These are phyloP conservation scores for Tachycineta bicolor DNA, from an alignment of 2,113 vertebrate genomes.

Conservation along the genomic window DNA sequence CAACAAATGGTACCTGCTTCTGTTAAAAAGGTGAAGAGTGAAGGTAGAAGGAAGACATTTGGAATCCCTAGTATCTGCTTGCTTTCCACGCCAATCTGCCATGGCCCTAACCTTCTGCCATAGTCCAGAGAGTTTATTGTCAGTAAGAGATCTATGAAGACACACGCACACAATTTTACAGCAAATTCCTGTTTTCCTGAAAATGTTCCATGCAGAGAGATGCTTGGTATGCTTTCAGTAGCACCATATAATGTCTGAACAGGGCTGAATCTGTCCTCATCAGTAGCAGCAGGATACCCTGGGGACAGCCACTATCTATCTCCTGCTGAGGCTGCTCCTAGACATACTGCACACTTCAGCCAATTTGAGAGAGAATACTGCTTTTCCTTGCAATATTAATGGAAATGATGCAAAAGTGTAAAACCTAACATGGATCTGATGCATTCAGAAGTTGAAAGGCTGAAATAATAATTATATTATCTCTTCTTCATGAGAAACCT, in stretches of 20 bases:
- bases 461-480: not conserved
- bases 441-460: not conserved
- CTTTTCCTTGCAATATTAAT: not conserved
- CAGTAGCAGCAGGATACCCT: not conserved
- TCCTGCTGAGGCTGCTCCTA: not conserved
- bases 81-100: not conserved
- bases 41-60: not conserved
- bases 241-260: not conserved
- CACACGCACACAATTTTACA: not conserved
- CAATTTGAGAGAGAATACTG: not conserved
- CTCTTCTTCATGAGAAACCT: not conserved
- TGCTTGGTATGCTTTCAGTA: not conserved
- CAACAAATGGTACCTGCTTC: not conserved
- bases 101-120: not conserved
- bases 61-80: not conserved
- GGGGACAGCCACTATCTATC: not conserved
- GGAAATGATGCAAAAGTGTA: not conserved
- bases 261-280: not conserved
- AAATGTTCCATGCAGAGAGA: not conserved
- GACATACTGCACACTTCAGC: not conserved
- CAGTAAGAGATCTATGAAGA: not conserved
- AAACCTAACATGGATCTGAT: not conserved
- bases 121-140: not conserved
- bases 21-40: not conserved
- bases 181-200: not conserved